Conservation (phyloP, 2,113 vertebrate genomes). For the Chelonoidis abingdonii region DNA sequence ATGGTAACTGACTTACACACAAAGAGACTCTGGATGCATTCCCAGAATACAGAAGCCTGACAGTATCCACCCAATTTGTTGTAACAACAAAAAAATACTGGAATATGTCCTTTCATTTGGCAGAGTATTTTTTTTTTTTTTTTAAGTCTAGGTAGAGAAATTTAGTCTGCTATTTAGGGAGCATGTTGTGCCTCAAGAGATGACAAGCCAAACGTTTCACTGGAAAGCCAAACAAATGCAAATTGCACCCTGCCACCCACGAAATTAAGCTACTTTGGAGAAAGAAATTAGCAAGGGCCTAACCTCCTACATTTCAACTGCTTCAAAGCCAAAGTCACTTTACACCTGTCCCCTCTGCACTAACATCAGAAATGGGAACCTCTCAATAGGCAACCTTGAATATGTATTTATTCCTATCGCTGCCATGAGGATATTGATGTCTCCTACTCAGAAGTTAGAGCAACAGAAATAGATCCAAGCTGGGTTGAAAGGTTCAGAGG, state of each 20-base stretch:
- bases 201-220: conserved; percentile 64
- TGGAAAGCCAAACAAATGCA: conserved; percentile 59
- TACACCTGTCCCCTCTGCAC: accelerated
- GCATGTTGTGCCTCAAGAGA: conserved; percentile 53
- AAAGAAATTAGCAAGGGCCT: not conserved
- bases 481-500: not conserved
- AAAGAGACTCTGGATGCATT: conserved; percentile 66
- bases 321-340: accelerated
- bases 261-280: not conserved
- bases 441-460: accelerated
- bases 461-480: not conserved
- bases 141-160: conserved; percentile 60
- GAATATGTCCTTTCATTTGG: conserved; percentile 69
- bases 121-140: not conserved
- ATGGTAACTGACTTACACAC: conserved; percentile 56
- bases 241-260: conserved; percentile 47
- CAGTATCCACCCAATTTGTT: conserved; percentile 74
- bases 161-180: conserved; percentile 68
- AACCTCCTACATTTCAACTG: accelerated
- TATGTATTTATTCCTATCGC: accelerated
- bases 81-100: conserved; percentile 68
- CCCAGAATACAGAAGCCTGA: conserved; percentile 73
- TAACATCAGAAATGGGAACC: not conserved
- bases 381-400: not conserved
- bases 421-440: accelerated